Evolutionary conservation across 2,797 vertebrate species (phyloP).

Genomic region (Coreius guichenoti): DNA sequence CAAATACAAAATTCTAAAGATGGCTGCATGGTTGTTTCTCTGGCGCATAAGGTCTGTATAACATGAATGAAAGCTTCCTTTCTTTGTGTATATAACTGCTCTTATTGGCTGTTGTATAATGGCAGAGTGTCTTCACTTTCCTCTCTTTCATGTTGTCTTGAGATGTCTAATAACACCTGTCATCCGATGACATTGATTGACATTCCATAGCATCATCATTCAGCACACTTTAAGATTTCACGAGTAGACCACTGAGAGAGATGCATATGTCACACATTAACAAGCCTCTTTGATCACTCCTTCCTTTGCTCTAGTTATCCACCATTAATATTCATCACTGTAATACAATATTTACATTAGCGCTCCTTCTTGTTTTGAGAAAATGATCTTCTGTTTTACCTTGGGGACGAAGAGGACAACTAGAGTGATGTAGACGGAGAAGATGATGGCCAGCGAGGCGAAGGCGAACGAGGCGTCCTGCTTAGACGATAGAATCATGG

Average conservation of each 20-base stretch:
- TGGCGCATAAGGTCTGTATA: not conserved
- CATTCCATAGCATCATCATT: constrained; percentile 10
- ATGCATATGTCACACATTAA: constrained; percentile 18
- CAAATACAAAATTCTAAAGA: not conserved
- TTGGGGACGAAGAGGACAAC: constrained; percentile 96
- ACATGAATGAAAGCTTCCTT: not conserved
- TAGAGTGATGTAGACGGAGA: constrained; percentile 95
- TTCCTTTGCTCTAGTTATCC: constrained; percentile 15
- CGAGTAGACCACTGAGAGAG: not conserved
- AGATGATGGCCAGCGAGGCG: constrained; percentile 90
- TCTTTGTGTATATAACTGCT: not conserved
- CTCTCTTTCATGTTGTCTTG: constrained; percentile 22
- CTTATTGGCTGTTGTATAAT: not conserved
- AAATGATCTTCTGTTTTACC: constrained; percentile 70
- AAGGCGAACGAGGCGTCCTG: constrained; percentile 96
- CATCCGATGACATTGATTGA: constrained; percentile 18
- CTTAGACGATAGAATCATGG: constrained; percentile 96
- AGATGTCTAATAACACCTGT: constrained; percentile 28
- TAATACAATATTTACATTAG: constrained; percentile 35
- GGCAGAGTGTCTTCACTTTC: not conserved
- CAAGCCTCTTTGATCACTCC: constrained; percentile 18
- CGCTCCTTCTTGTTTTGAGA: constrained; percentile 2
- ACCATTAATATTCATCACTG: constrained; percentile 35
- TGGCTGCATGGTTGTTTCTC: not conserved
- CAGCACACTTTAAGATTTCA: not conserved